Evolutionary conservation across 2,888 invertebrate genomes (phyloP).

Genomic region (Heliconius aoede): DNA sequence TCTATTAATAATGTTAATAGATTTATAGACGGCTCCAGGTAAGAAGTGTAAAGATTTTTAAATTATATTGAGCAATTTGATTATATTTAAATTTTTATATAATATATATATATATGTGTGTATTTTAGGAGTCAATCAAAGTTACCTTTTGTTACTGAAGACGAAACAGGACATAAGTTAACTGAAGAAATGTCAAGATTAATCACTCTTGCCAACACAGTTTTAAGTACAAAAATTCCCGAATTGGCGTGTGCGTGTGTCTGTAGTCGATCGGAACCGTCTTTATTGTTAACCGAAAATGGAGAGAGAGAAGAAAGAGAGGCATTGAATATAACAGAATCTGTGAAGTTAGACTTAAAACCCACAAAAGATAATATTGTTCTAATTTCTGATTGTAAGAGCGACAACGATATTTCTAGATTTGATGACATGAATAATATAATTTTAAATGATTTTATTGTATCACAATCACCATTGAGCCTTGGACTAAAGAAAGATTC

Average conservation of each 20-base stretch:
- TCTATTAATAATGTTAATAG: constrained; percentile 77
- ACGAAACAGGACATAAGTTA: constrained; percentile 67
- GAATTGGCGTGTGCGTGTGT: constrained; percentile 69
- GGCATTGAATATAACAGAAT: constrained; percentile 53
- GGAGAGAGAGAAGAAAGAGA: constrained; percentile 52
- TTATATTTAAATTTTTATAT: constrained; percentile 10
- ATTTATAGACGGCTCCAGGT: constrained; percentile 69
- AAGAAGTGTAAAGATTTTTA: constrained; percentile 48
- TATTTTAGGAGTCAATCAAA: constrained; percentile 71
- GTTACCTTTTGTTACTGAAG: constrained; percentile 65
- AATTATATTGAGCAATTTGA: constrained; percentile 2
- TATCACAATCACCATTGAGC: constrained; percentile 57
- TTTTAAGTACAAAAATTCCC: constrained; percentile 75
- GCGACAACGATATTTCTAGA: constrained; percentile 55
- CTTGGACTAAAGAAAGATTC: constrained; percentile 63
- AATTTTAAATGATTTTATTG: constrained; percentile 57
- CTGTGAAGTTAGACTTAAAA: constrained; percentile 59
- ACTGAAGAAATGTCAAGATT: constrained; percentile 76
- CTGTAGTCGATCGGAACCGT: constrained; percentile 48
- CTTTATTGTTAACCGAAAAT: constrained; percentile 40
- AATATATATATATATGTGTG: constrained; percentile 9
- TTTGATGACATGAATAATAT: constrained; percentile 56
- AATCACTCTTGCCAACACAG: constrained; percentile 79
- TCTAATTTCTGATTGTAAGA: constrained; percentile 57
- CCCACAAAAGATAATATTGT: constrained; percentile 57